Evolutionary conservation across 2,113 vertebrate genomes (phyloP), one percentile per base, ranked within the genome.

Genomic region (Cochlearius cochlearius): DNA sequence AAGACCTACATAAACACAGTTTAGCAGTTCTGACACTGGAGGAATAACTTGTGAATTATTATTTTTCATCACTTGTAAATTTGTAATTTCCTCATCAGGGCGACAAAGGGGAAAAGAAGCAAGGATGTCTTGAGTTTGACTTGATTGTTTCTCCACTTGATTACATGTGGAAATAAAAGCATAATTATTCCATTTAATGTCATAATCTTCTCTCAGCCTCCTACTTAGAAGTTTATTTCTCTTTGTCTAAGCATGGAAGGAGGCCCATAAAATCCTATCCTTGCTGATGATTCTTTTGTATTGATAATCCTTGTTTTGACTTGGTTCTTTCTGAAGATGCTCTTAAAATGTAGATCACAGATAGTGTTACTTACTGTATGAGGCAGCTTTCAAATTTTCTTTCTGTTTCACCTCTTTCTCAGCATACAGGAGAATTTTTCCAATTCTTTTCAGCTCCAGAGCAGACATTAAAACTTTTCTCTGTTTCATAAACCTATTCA

Each of bases 261-360:
- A 89, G 80, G 38, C 34, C 55, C 56, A 63, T 80, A 80, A 89
- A 96, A 94, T 90, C 88, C 77, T 76, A 3, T 77, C 71, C 47
- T 78, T 89, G 36, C 30, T 87, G 67, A 92, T 78, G 73, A 91
- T 66, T 52, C 89, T 53, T 94, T 89, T 94, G 55, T 95, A 64
- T 78, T 71, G 79, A 85, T 97, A 92, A 95, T 95, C 89, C 73
- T 74, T 94, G 79, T 93, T 94, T 95, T 83, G 83, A 79, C 66
- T 82, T 81, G 39, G 20, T 75, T 80, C 50, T 95, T 96, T 87
- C 84, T 91, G 55, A 92, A 58, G 85, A 74, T 63, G 47, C 15
- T 92, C 38, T 94, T 89, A 91, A 92, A 94, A 92, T 89, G 72
- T 92, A 87, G 82, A 91, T 92, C 92, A 93, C 58, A 87, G 78